Base-by-base conservation (phyloP, 2,113 vertebrate genomes). In the Eolophus roseicapilla region DNA sequence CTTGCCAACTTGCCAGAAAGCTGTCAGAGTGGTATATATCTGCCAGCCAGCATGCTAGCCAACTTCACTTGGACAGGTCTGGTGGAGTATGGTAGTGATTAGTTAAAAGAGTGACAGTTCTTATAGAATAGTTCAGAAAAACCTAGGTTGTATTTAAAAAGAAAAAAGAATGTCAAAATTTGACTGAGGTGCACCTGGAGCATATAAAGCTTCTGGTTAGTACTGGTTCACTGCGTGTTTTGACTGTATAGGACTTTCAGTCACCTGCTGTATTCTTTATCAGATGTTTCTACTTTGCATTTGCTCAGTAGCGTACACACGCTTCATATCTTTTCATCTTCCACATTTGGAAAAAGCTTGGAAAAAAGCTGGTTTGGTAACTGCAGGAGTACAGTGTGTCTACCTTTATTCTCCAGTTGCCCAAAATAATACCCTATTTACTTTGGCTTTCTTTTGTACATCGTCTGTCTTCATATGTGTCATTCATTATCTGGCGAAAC, bases 81-180 rank as follows among this genome's bases (percentile, higher is more conserved):
- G 68, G 63, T 93, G 81, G 77, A 90, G 91, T 96, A 65, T 96
- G 95, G 93, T 92, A 96, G 69, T 92, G 91, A 95, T 96, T 97
- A 97, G 78, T 95, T 95, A 76, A 94, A 95, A 94, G 81, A 74
- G 67, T 95, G 90, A 93, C 91, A 88, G 59, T 92, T 96, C 91
- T 88, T 90, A 37, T 12, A 57, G 69, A 76, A 93, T 80, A 68
- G 81, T 93, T 87, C 90, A 91, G 88, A 55, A 82, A 95, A 96
- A 79, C 52, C 78, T 47, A 35, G 74, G 29, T 68, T 87, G 55
- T 53, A 7, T 79, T 78, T 43, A 2, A 31, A 70, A 70, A 86
- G 43, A 65, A 53, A 78, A 69, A 63, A 78, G 17, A 60, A 43
- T 55, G 67, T 69, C 7, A 52, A 76, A 85, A 85, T 81, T 90